These are phyloP conservation scores for Helicolenus hilgendorfi DNA, from an alignment of 2,797 vertebrate species.

Conservation along the genomic window DNA sequence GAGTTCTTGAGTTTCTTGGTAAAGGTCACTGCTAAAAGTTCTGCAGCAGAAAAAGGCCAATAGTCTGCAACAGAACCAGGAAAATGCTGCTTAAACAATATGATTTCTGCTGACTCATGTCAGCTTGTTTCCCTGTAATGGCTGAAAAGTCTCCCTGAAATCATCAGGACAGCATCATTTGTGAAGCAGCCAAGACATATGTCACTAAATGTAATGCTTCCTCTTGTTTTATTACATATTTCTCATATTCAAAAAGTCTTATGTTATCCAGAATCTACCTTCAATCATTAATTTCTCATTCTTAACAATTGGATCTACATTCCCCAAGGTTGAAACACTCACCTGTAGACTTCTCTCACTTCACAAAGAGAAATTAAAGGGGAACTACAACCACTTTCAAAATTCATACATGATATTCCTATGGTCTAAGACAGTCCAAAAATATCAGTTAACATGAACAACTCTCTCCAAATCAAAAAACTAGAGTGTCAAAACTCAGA, in stretches of 20 bases:
- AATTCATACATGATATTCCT: no score
- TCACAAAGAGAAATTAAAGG: slow-evolving; percentile 20
- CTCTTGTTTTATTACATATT: neutral
- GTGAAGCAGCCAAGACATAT: neutral
- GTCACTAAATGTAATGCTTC: neutral
- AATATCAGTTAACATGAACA: no score
- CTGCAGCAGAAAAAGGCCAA: neutral
- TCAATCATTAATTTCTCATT: no score
- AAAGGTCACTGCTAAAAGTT: neutral
- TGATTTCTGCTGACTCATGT: neutral
- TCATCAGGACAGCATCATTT: neutral
- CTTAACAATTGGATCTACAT: no score
- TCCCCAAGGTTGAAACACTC: slow-evolving; percentile 8
- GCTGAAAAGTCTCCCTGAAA: neutral
- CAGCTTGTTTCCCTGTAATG: neutral
- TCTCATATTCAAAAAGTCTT: no score
- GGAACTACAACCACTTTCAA: neutral
- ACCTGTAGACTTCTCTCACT: slow-evolving; percentile 9
- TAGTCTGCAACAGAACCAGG: neutral
- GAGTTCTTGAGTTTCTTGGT: neutral
- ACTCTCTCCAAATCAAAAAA: no score
- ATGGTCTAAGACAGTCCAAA: no score
- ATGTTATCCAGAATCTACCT: no score
- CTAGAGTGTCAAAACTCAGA: no score
- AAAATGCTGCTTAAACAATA: neutral